Base-by-base conservation (phyloP, 1,140 invertebrate genomes). In the Theocolax elegans region DNA sequence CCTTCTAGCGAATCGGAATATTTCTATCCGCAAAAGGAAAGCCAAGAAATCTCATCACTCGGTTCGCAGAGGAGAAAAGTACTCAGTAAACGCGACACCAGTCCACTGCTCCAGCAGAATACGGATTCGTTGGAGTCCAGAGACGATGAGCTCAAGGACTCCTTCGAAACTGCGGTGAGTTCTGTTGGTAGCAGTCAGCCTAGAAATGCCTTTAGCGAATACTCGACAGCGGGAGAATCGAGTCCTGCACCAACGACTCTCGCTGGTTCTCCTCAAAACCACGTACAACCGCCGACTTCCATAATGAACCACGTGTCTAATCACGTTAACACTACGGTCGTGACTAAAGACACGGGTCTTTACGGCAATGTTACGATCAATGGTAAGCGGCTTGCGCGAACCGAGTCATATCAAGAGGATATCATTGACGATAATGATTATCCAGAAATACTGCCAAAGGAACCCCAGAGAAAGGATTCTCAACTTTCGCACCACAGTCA, bases 111-210 rank as follows among this genome's bases (percentile, higher is more conserved):
- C 3, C 84, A 88, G 54, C 86, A 88, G 35, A 87, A 88, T 65
- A 87, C 85, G 0, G 87, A 89, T 73, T 89, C 88, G 10, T 75
- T 89, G 51, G 88, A 89, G 67, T 88, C 87, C 0, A 81, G 84
- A 31, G 87, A 89, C 66, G 88, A 89, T 67, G 87, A 89, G 31
- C 66, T 88, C 31, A 87, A 88, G 67, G 87, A 90, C 53, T 89
- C 89, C 3, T 90, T 89, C 74, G 89, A 89, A 56, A 56, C n/a
- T 25, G 19, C 17, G 67, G 82, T 87, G n/a, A 89, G 86, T 71
- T 89, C 88, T 2, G 80, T 87, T 3, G 81, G 78, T 46, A 87
- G 85, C 73, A 21, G 27, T 8, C 49, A 54, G 6, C 6, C 15
- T 8, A 53, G 9, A 13, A 54, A 66, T 44, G 7, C 7, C 1